Evolutionary conservation across 1,140 invertebrate genomes (phyloP).

Genomic region (Lethrus apterus): DNA sequence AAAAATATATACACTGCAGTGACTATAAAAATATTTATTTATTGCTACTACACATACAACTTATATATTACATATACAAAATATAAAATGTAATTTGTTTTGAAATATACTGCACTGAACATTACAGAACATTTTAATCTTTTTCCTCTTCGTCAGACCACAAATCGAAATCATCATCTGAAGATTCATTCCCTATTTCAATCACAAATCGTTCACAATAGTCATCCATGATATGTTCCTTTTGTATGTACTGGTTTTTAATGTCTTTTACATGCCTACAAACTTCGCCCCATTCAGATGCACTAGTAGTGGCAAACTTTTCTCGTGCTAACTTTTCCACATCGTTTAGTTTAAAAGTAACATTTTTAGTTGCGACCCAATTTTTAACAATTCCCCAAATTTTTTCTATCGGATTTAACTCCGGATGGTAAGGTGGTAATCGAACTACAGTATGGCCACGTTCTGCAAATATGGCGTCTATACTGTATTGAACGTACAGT

Average conservation of each 20-base stretch:
- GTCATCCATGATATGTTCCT: no score
- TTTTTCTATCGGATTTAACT: constrained; percentile 39
- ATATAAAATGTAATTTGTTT: no score
- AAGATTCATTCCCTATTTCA: no score
- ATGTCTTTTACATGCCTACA: not conserved
- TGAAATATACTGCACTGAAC: no score
- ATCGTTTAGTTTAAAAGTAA: constrained; percentile 21
- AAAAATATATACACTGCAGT: no score
- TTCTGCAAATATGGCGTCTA: constrained; percentile 18
- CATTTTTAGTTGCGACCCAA: constrained; percentile 28
- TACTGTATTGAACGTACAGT: not conserved
- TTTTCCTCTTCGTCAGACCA: no score
- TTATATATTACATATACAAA: no score
- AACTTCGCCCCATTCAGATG: not conserved
- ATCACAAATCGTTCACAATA: not conserved
- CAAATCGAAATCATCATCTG: no score
- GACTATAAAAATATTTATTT: no score
- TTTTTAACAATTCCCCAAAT: constrained; percentile 36
- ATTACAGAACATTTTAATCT: no score
- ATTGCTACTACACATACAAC: no score
- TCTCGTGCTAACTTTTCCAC: constrained; percentile 16
- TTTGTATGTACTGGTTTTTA: not conserved
- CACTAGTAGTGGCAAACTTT: no score
- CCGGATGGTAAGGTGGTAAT: constrained; percentile 36
- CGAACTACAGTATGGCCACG: constrained; percentile 21